Percentiles rank a stretch among this genome's conserved stretches.
Conservation (phyloP, 2,888 invertebrate species). For the Villa cingulata region DNA sequence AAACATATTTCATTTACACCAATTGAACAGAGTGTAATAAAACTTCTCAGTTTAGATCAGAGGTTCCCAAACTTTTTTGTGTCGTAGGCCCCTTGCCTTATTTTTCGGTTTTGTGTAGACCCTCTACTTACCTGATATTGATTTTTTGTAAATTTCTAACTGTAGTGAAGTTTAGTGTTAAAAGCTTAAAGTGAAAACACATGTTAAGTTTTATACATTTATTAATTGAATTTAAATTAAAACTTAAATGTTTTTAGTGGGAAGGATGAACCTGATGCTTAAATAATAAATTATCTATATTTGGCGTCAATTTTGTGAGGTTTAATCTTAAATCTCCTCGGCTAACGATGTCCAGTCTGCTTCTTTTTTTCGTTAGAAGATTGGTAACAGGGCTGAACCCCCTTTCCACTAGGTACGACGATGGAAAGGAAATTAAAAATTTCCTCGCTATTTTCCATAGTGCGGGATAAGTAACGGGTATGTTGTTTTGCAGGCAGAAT, state of each 20-base stretch:
- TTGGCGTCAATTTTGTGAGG: background rate
- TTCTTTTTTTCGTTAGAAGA: background rate
- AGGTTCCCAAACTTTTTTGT: background rate
- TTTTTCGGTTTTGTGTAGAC: background rate
- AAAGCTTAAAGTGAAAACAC: background rate
- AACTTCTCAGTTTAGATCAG: background rate
- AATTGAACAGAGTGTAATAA: too few relatives aligned
- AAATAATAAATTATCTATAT: background rate
- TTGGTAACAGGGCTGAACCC: background rate
- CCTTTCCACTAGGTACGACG: background rate
- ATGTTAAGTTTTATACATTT: background rate
- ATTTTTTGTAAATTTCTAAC: background rate
- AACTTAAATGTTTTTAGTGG: background rate
- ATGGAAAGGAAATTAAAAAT: constrained; percentile 1
- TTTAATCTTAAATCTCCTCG: background rate
- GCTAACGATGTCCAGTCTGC: background rate
- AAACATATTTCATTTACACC: too few relatives aligned
- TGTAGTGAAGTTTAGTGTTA: background rate
- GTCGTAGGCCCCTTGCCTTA: background rate
- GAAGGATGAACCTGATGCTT: background rate
- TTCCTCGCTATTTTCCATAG: background rate
- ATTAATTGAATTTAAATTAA: background rate
- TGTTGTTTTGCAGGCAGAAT: background rate
- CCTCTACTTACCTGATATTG: background rate
- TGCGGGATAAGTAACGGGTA: background rate